A percentile compares a stretch with the other conserved stretches of the same genome.
Evolutionary conservation across 2,888 invertebrate species (phyloP).

Genomic region (Ophion slaviceki): DNA sequence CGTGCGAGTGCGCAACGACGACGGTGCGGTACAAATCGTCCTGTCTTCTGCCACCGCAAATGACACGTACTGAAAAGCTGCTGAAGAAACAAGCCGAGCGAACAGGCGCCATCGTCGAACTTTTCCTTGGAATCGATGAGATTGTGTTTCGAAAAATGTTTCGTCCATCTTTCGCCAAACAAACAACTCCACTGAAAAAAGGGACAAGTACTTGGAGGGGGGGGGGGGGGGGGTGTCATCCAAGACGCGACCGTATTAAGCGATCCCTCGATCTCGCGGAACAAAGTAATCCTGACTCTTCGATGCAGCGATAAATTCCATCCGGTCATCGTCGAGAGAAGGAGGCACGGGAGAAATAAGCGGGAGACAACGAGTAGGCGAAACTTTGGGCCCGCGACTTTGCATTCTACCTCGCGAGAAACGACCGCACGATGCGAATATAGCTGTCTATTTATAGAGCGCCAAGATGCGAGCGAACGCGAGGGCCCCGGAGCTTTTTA

Average conservation of each 20-base stretch:
- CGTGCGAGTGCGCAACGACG: too few species aligned
- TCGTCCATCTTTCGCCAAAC: background rate
- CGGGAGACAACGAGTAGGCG: conserved; percentile 42
- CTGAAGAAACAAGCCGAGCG: background rate
- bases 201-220: too few species aligned
- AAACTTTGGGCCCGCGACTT: conserved; percentile 52
- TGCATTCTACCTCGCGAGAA: conserved; percentile 56
- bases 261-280: background rate
- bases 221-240: too few species aligned
- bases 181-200: too few species aligned
- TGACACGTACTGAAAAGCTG: background rate
- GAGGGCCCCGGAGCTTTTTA: background rate
- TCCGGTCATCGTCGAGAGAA: background rate
- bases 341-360: conserved; percentile 21
- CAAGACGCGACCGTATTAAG: too few species aligned
- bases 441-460: conserved; percentile 66
- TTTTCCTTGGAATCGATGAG: background rate
- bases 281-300: background rate
- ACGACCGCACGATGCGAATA: conserved; percentile 59
- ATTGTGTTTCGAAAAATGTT: background rate
- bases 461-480: conserved; percentile 44
- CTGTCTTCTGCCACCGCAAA: conserved; percentile 57
- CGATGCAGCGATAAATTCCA: conserved; percentile 30
- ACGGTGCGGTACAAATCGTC: conserved; percentile 24
- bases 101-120: background rate